Evolutionary conservation across 2,113 vertebrate species (phyloP).

Genomic region (Acanthochromis polyacanthus): DNA sequence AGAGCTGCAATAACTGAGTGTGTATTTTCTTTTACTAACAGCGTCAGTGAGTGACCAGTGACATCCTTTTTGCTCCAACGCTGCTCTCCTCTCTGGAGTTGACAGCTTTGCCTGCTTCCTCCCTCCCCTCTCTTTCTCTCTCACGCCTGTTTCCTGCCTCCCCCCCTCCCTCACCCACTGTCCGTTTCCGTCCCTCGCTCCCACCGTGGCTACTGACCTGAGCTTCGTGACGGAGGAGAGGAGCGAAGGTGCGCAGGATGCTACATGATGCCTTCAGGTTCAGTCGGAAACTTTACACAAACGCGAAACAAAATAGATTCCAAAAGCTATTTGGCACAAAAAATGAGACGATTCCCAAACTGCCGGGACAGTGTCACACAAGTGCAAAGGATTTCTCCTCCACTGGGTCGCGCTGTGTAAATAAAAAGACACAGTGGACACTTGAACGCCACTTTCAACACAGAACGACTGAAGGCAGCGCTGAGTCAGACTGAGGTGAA

Average conservation of each 20-base stretch:
- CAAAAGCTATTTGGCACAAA: too few species aligned
- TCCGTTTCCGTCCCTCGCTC: background rate
- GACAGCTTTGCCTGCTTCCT: conserved; percentile 22
- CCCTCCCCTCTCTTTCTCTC: conserved; percentile 19
- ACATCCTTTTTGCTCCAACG: conserved; percentile 5
- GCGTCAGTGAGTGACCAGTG: background rate
- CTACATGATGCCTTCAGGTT: conserved; percentile 39
- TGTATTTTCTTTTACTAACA: background rate
- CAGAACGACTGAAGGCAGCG: too few species aligned
- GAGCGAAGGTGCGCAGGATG: conserved; percentile 8
- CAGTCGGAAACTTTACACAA: too few species aligned
- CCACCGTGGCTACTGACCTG: background rate
- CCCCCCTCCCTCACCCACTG: conserved; percentile 3
- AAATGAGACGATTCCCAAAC: too few species aligned
- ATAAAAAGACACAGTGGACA: too few species aligned
- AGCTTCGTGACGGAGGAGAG: conserved; percentile 12
- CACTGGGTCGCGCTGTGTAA: too few species aligned
- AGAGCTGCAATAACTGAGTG: too few species aligned
- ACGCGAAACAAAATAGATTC: too few species aligned
- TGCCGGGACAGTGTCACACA: too few species aligned
- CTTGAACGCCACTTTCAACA: too few species aligned
- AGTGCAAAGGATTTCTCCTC: too few species aligned
- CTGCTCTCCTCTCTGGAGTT: conserved; percentile 29
- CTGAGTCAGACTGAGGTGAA: too few species aligned
- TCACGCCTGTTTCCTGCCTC: background rate